Percentiles rank a stretch among this genome's conserved stretches.
These are phyloP conservation scores for Myotis findleyi DNA, from an alignment of 2,797 vertebrate genomes.

Conservation along the genomic window DNA sequence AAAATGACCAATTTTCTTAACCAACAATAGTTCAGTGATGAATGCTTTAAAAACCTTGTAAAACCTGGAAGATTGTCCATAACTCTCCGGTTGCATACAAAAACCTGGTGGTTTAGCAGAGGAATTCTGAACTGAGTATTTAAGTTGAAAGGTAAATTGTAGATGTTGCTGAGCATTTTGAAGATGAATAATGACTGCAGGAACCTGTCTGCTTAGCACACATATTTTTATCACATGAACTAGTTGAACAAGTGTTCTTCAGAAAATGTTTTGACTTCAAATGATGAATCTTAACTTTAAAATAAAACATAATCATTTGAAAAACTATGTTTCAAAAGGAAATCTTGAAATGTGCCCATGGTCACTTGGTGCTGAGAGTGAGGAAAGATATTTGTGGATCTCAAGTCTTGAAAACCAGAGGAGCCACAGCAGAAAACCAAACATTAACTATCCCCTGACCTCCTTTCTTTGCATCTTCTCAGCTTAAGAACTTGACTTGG, in stretches of 20 bases:
- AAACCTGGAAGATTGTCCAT: background rate
- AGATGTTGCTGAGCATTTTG: background rate
- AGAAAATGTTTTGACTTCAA: conserved; percentile 32
- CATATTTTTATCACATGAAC: background rate
- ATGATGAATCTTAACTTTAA: background rate
- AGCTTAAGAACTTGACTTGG: background rate
- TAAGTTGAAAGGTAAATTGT: background rate
- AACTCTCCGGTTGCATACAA: background rate
- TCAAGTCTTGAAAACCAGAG: background rate
- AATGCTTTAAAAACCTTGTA: background rate
- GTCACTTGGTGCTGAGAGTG: background rate
- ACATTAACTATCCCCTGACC: background rate
- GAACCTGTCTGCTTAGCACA: background rate
- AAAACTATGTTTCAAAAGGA: background rate
- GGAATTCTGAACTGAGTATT: background rate
- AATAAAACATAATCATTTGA: background rate
- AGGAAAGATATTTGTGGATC: background rate
- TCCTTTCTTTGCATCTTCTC: background rate
- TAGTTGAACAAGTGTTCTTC: background rate
- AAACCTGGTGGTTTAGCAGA: background rate
- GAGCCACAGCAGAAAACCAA: background rate
- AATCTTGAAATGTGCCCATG: background rate
- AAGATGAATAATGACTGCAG: background rate
- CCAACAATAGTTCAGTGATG: background rate
- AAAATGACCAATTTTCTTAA: background rate